Evolutionary conservation across 2,797 vertebrate species (phyloP), one percentile per base, ranked within the genome.

Genomic region (Setipinna tenuifilis): DNA sequence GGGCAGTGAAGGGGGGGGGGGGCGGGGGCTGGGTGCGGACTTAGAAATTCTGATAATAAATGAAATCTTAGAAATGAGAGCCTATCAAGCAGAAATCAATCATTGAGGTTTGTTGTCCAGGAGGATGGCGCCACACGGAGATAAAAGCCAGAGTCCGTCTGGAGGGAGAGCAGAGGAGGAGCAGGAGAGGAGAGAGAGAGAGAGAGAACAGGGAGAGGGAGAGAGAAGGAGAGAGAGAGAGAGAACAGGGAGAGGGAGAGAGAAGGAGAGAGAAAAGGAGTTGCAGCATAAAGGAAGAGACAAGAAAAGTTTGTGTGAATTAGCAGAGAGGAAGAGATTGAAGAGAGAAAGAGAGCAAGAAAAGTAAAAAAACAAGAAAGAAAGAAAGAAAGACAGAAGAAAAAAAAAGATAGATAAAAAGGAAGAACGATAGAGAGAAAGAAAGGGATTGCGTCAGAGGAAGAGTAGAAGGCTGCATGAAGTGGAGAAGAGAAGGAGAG

Each of bases 71-170:
- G 97, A 96, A 97, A 97, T 96, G 95, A 93, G 89, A 92, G 92
- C 92, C 89, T 98, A 98, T 99, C 98, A 97, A 95, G 89, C 92
- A 95, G 96, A 94, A 98, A 99, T 99, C 98, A 98, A 99, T 98
- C 98, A 99, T 96, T 96, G 94, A 95, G 94, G 95, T 95, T 92
- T 96, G 95, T 95, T 96, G 97, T 99, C 97, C 98, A 97, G 97
- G 96, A 97, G 95, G 94, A 96, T 92, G 98, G 98, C 98, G 98
- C 98, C 98, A 97, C 89, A 92, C 86, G 85, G 93, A 99, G 98
- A 98, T 98, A 98, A 96, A 92, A 94, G 95, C 94, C 95, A 96
- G 93, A 96, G 93, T 94, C 94, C 91, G 95, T 95, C 95, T 95
- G 93, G 92, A 71, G 94, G 93, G 92, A 95, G 94, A 94, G 96